phyloP scores from a whole-genome alignment of 2,113 vertebrate species.

The Pagrus major region DNA sequence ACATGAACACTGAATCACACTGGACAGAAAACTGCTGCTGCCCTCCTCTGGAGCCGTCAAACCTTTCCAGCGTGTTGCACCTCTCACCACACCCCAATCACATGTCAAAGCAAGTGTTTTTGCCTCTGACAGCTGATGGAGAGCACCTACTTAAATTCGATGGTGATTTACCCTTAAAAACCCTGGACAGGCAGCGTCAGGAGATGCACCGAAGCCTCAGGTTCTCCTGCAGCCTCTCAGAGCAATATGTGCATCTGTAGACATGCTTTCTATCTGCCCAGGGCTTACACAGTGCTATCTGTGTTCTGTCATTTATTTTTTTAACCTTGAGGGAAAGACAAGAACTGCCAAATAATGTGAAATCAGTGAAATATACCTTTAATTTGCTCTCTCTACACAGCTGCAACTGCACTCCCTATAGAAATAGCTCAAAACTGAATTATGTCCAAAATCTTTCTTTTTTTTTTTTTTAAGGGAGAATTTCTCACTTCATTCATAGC shows the following conservation, averaged over 20 bases:
- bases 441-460: constrained; percentile 35
- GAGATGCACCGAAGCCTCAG: not conserved
- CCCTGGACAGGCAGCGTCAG: not conserved
- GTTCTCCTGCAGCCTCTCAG: constrained; percentile 25
- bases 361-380: constrained; percentile 50
- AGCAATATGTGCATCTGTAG: constrained; percentile 18
- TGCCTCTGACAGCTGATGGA: constrained; percentile 9
- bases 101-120: constrained; percentile 26
- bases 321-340: constrained; percentile 38
- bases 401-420: not conserved
- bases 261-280: constrained; percentile 26
- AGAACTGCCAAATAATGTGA: constrained; percentile 18
- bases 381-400: constrained; percentile 18
- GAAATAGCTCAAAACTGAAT: constrained; percentile 32
- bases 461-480: constrained; percentile 35
- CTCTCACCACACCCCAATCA: constrained; percentile 31
- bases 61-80: constrained; percentile 13
- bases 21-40: not conserved
- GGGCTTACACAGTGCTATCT: constrained; percentile 21
- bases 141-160: constrained; percentile 1
- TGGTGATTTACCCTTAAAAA: constrained; percentile 20
- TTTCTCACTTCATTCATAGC: not conserved
- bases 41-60: not conserved
- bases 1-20: constrained; percentile 15
- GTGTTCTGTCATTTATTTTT: constrained; percentile 41